These are phyloP conservation scores for Sandelia bainsii DNA, from an alignment of 2,797 vertebrate species.

Conservation along the genomic window DNA sequence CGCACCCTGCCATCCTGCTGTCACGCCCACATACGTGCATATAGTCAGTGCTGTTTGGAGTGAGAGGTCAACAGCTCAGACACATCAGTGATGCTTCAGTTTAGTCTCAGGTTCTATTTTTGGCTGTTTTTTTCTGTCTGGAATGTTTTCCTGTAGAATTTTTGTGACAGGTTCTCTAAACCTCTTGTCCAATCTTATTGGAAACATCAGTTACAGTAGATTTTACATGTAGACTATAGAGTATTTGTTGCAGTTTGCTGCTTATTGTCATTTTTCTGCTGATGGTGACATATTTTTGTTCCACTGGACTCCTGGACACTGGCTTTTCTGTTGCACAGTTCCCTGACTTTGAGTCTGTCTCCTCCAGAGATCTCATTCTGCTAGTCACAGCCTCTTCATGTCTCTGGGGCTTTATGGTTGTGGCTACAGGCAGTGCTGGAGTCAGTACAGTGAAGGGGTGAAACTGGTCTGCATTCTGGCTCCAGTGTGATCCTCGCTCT, in stretches of 20 bases:
- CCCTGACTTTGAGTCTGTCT: background rate
- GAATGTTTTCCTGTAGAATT: background rate
- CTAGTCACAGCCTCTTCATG: background rate
- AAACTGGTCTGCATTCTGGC: slow-evolving; percentile 16
- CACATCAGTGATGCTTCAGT: background rate
- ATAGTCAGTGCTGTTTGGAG: background rate
- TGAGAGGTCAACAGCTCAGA: background rate
- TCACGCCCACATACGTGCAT: slow-evolving; percentile 9
- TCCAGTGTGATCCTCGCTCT: slow-evolving; percentile 11
- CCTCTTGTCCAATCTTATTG: background rate
- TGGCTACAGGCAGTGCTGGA: slow-evolving; percentile 3
- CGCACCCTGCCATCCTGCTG: background rate
- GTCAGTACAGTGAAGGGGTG: background rate
- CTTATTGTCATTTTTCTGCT: slow-evolving; percentile 22
- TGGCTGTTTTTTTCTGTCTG: background rate
- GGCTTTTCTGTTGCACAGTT: background rate
- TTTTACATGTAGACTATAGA: background rate
- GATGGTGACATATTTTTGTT: slow-evolving; percentile 28
- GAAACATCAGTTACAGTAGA: background rate
- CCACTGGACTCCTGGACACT: slow-evolving; percentile 10
- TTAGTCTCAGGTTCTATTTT: background rate
- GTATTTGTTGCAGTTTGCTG: slow-evolving; percentile 14
- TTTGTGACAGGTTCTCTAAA: background rate
- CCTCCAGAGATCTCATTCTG: slow-evolving; percentile 37
- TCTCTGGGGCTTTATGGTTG: slow-evolving; percentile 1